phyloP scores from a whole-genome alignment of 2,888 invertebrate species.

The Scaptomyza reducta region DNA sequence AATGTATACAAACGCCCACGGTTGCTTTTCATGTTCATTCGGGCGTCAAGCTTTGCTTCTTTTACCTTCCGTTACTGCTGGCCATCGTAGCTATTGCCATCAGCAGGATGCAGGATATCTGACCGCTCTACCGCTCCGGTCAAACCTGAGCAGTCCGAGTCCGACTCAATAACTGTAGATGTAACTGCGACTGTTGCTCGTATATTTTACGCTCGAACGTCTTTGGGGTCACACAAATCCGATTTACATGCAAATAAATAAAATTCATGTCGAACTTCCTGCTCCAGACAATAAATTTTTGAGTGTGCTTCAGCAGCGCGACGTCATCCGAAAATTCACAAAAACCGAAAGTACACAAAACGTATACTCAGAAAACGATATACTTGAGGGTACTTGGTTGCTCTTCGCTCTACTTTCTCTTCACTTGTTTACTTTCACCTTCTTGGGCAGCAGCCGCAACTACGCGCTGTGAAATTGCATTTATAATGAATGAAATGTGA shows the following conservation, averaged over 20 bases:
- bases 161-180: background rate
- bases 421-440: conserved; percentile 25
- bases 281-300: conserved; percentile 80
- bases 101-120: conserved; percentile 24
- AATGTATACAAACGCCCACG: conserved; percentile 4
- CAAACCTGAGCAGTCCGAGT: background rate
- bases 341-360: conserved; percentile 1
- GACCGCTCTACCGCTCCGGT: conserved; percentile 9
- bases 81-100: conserved; percentile 22
- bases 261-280: conserved; percentile 79
- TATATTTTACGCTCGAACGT: conserved; percentile 73
- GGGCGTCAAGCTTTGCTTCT: conserved; percentile 34
- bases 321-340: conserved; percentile 20
- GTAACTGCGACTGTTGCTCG: conserved; percentile 39
- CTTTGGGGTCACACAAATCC: conserved; percentile 81
- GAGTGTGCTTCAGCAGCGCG: conserved; percentile 64
- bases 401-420: conserved; percentile 14
- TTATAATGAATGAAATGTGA: conserved; percentile 69
- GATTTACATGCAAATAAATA: conserved; percentile 83
- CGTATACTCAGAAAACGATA: conserved; percentile 1
- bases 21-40: conserved; percentile 49
- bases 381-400: background rate
- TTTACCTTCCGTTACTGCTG: conserved; percentile 33
- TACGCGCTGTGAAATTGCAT: conserved; percentile 66
- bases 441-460: conserved; percentile 21